phyloP scores from a whole-genome alignment of 2,888 invertebrate genomes.

The Dasypolia templi region DNA sequence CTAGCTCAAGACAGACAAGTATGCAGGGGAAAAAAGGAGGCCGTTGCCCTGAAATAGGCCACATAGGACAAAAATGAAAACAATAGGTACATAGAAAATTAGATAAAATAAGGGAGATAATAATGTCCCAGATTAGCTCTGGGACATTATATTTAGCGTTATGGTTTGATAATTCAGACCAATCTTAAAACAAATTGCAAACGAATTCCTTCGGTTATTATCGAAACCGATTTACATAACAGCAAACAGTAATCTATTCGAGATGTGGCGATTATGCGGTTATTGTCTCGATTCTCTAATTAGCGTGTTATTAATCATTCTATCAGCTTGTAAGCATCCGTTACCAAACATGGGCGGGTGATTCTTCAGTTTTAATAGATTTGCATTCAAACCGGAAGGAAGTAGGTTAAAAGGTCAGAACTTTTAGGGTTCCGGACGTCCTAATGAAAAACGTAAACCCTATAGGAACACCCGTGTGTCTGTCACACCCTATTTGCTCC shows the following conservation, averaged over 20 bases:
- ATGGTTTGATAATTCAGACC: background rate
- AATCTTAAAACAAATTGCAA: background rate
- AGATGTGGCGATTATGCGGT: constrained; percentile 19
- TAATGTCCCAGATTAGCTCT: background rate
- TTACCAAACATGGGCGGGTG: background rate
- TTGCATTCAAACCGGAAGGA: background rate
- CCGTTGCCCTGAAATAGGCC: background rate
- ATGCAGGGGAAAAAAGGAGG: background rate
- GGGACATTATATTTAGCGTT: too few species aligned
- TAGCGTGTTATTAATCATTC: constrained; percentile 10
- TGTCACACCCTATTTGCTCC: too few species aligned
- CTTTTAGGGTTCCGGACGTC: too few species aligned
- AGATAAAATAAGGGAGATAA: too few species aligned
- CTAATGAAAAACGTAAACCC: too few species aligned
- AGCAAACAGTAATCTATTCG: constrained; percentile 30
- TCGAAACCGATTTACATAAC: constrained; percentile 17
- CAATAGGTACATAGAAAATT: too few species aligned
- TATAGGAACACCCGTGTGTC: too few species aligned
- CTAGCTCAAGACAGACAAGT: background rate
- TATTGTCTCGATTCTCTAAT: constrained; percentile 23
- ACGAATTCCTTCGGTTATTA: constrained; percentile 15
- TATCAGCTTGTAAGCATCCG: constrained; percentile 18
- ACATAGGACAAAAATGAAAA: background rate
- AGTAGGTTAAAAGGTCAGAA: too few species aligned
- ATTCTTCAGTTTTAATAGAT: constrained; percentile 19